Evolutionary conservation across 92 coral and sea anemone species (phyloP).

Genomic region (Bergia sp.): DNA sequence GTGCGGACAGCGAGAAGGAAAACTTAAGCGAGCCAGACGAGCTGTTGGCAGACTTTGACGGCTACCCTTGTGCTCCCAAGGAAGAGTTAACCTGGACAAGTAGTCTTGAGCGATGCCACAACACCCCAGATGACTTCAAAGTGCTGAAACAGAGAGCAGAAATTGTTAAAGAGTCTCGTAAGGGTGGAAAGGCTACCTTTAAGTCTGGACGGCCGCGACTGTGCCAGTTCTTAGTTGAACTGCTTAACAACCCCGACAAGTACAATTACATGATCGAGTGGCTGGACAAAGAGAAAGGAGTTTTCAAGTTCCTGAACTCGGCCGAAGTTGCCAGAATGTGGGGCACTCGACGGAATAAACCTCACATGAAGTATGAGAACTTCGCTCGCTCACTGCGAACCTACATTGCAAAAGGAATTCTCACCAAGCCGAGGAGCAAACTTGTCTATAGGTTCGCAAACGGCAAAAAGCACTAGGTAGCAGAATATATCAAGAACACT

Average conservation of each 20-base stretch:
- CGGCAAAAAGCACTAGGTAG: conserved; percentile 46
- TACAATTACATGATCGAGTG: conserved; percentile 93
- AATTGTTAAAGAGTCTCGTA: conserved; percentile 44
- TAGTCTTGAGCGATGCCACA: conserved; percentile 1
- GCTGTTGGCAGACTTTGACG: not conserved
- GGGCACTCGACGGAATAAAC: conserved; percentile 96
- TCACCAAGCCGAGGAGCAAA: conserved; percentile 93
- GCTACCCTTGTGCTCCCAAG: not conserved
- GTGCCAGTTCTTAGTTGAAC: conserved; percentile 89
- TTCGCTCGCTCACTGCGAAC: conserved; percentile 97
- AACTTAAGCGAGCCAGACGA: conserved; percentile 34
- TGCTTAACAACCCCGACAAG: conserved; percentile 78
- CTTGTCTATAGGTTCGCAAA: conserved; percentile 84
- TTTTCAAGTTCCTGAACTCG: conserved; percentile 94
- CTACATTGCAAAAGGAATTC: conserved; percentile 97
- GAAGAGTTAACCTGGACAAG: conserved; percentile 13
- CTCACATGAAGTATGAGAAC: conserved; percentile 98
- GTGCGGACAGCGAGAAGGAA: conserved; percentile 35
- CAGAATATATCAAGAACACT: not conserved
- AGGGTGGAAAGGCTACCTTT: conserved; percentile 51
- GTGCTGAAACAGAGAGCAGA: conserved; percentile 23
- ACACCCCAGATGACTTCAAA: not conserved
- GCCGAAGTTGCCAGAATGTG: conserved; percentile 91
- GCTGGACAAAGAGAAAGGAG: conserved; percentile 91
- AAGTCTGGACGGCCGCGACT: conserved; percentile 97